A percentile compares a stretch with the other conserved stretches of the same genome.
phyloP scores from a whole-genome alignment of 1,140 invertebrate genomes.

The Vanessa atalanta region DNA sequence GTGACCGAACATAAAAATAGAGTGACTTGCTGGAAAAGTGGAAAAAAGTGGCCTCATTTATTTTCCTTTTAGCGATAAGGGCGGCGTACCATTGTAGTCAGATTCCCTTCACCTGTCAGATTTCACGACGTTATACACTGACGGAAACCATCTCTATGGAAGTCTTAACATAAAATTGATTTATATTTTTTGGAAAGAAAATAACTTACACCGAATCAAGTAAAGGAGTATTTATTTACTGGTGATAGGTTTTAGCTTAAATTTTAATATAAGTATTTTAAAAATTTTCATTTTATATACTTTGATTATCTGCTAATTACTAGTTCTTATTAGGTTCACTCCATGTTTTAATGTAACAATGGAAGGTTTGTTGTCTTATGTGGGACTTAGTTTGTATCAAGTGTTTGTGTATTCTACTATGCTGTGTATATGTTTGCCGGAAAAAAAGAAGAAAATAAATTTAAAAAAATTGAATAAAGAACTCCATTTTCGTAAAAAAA shows the following conservation, averaged over 20 bases:
- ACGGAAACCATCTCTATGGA: slow-evolving; percentile 45
- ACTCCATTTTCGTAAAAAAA: background rate
- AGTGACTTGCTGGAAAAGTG: slow-evolving; percentile 56
- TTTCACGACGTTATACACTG: slow-evolving; percentile 54
- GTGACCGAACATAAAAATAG: slow-evolving; percentile 49
- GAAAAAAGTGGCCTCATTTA: slow-evolving; percentile 71
- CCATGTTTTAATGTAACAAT: too few species aligned
- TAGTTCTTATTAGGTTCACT: too few species aligned
- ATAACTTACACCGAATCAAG: background rate
- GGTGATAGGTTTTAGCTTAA: too few species aligned
- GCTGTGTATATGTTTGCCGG: too few species aligned
- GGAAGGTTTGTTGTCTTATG: too few species aligned
- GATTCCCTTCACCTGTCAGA: slow-evolving; percentile 69
- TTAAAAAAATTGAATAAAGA: background rate
- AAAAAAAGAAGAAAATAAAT: too few species aligned
- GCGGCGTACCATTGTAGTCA: slow-evolving; percentile 60
- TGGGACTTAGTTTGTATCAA: too few species aligned
- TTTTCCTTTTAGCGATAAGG: slow-evolving; percentile 71
- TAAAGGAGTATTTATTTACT: too few species aligned
- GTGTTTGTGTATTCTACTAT: too few species aligned
- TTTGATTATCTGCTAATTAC: too few species aligned
- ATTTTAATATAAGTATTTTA: too few species aligned
- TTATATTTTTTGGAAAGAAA: slow-evolving; percentile 29
- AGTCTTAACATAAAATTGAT: slow-evolving; percentile 44
- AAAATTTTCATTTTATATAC: too few species aligned